These are phyloP conservation scores for Aythya fuligula DNA, from an alignment of 2,797 vertebrate species.

Conservation along the genomic window DNA sequence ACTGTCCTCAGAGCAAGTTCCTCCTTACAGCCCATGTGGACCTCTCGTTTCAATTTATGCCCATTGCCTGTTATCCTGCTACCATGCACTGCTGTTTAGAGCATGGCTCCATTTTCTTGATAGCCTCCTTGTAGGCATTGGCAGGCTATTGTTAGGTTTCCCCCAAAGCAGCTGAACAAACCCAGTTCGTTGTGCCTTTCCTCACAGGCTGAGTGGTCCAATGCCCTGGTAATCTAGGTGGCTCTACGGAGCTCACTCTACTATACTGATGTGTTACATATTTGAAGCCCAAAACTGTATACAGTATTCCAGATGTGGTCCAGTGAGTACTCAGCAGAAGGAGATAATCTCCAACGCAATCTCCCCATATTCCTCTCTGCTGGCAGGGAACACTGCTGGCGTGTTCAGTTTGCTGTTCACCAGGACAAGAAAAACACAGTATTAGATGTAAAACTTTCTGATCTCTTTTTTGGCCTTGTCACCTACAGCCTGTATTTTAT, in stretches of 20 bases:
- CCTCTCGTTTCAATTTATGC: neutral
- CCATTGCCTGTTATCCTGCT: neutral
- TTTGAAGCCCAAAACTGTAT: neutral
- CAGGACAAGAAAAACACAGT: neutral
- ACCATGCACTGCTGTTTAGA: neutral
- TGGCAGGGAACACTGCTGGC: neutral
- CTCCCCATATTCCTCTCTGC: neutral
- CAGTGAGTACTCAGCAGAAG: neutral
- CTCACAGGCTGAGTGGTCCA: neutral
- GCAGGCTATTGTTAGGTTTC: neutral
- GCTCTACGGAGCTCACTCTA: neutral
- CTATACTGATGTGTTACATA: neutral
- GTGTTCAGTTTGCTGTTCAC: neutral
- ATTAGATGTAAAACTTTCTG: neutral
- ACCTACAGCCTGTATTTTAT: neutral
- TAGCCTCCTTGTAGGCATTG: neutral
- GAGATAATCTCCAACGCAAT: neutral
- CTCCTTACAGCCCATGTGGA: neutral
- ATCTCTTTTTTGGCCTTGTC: neutral
- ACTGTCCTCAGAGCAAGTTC: neutral
- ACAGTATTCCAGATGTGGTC: neutral
- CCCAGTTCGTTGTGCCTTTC: neutral
- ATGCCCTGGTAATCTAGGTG: neutral
- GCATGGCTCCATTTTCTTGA: neutral
- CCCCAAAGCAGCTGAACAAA: neutral